Evolutionary conservation across 1,140 invertebrate genomes (phyloP), one percentile per base, ranked within the genome.

Genomic region (Goniozus legneri): DNA sequence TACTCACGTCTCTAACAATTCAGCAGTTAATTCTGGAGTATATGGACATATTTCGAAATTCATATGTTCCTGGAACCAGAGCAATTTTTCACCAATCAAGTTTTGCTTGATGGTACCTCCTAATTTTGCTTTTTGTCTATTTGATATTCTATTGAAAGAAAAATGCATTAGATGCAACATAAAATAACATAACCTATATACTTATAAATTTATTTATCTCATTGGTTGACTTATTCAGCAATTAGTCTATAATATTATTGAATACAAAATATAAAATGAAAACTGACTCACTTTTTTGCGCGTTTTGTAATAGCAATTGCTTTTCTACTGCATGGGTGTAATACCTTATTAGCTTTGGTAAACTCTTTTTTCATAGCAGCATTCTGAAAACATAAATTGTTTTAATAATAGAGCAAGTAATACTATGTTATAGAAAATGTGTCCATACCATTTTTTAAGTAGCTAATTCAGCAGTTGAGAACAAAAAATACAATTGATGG

Each of bases 281-380:
- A 6, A 27, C 10, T 50, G 37, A 52, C 47, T 58, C 71, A 80
- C 79, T 75, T 85, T 41, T 82, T 82, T 8, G 82, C 71, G 62
- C 86, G 83, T 63, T 83, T 87, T 2, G 78, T 75, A 22, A 89
- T 67, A 10, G 84, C 82, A 50, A 81, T 77, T 1, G 85, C 85
- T 75, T 88, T 89, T 53, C 88, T 79, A 52, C 86, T 89, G 60
- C 88, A 88, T 7, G 87, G 87, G 73, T 90, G 88, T 8, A 67
- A 14, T 53, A 72, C 40, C 32, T 71, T 72, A 60, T 86, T 87
- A 39, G 80, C 76, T 66, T 85, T 81, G 18, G 78, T 69, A 12
- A 84, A 47, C 50, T 79, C 78, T 44, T 70, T 76, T 47, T 69
- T 71, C 31, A 76, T 37, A 24, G 47, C 32, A 22, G 40, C 16